phyloP scores from a whole-genome alignment of 1,140 invertebrate species.

The Catajapyx aquilonaris region DNA sequence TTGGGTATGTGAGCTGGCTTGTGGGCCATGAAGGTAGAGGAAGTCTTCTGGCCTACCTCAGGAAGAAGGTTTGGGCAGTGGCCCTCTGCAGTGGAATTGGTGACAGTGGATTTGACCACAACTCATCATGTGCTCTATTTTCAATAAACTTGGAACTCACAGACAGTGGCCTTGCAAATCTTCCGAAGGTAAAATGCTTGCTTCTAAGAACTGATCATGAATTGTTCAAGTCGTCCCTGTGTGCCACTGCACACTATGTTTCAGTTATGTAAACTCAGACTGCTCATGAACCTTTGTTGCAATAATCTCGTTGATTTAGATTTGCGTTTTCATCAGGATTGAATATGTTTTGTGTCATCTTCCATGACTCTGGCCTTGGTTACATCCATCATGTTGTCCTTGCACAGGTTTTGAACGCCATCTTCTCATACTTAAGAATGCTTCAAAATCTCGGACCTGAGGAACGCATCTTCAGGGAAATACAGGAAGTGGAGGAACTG shows the following conservation, averaged over 20 bases:
- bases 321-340: too few relatives aligned
- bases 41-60: constrained; percentile 60
- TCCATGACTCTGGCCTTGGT: too few relatives aligned
- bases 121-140: constrained; percentile 49
- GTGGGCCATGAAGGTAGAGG: constrained; percentile 76
- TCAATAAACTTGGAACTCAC: constrained; percentile 52
- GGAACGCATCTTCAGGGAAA: constrained; percentile 49
- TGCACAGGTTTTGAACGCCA: constrained; percentile 35
- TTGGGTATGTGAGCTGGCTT: constrained; percentile 57
- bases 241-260: too few relatives aligned
- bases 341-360: too few relatives aligned
- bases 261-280: too few relatives aligned
- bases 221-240: too few relatives aligned
- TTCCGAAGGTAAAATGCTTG: constrained; percentile 29
- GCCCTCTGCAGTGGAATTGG: constrained; percentile 52
- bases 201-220: too few relatives aligned
- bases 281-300: too few relatives aligned
- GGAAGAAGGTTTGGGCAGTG: constrained; percentile 64
- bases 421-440: constrained; percentile 54
- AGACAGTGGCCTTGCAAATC: constrained; percentile 47
- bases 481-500: constrained; percentile 45
- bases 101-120: constrained; percentile 51
- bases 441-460: constrained; percentile 34
- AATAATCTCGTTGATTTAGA: too few relatives aligned
- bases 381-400: too few relatives aligned